Conservation (phyloP, 2,888 invertebrate species). For the Microctonus brassicae region DNA sequence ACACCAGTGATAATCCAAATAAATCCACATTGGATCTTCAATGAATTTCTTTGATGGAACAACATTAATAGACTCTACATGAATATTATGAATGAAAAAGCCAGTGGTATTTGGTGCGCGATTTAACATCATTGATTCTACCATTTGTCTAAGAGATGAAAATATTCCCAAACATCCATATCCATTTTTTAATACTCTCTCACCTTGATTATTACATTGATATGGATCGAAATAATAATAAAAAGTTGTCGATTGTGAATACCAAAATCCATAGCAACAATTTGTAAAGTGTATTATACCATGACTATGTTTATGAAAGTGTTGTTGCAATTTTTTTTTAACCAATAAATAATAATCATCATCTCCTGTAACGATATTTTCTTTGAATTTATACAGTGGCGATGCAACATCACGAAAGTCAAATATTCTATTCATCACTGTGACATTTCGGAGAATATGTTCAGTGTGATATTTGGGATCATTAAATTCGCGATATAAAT, state of each 20-base stretch:
- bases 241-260: conserved; percentile 55
- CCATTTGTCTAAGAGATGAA: conserved; percentile 56
- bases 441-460: conserved; percentile 59
- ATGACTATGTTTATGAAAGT: conserved; percentile 51
- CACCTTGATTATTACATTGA: conserved; percentile 55
- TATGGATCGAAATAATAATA: conserved; percentile 67
- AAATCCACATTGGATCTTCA: conserved; percentile 66
- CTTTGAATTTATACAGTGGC: conserved; percentile 44
- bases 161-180: conserved; percentile 59
- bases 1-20: conserved; percentile 65
- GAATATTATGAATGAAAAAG: conserved; percentile 63
- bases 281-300: conserved; percentile 65
- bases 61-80: conserved; percentile 60
- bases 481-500: conserved; percentile 55
- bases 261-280: conserved; percentile 67
- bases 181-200: conserved; percentile 48
- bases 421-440: conserved; percentile 61
- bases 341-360: conserved; percentile 49
- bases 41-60: conserved; percentile 49
- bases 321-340: conserved; percentile 52
- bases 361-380: conserved; percentile 44
- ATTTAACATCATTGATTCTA: conserved; percentile 58
- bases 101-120: conserved; percentile 57
- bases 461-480: conserved; percentile 58
- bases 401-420: conserved; percentile 61